Evolutionary conservation across 2,888 invertebrate species (phyloP), one percentile per base, ranked within the genome.

Genomic region (Leptopilina drosophilae): DNA sequence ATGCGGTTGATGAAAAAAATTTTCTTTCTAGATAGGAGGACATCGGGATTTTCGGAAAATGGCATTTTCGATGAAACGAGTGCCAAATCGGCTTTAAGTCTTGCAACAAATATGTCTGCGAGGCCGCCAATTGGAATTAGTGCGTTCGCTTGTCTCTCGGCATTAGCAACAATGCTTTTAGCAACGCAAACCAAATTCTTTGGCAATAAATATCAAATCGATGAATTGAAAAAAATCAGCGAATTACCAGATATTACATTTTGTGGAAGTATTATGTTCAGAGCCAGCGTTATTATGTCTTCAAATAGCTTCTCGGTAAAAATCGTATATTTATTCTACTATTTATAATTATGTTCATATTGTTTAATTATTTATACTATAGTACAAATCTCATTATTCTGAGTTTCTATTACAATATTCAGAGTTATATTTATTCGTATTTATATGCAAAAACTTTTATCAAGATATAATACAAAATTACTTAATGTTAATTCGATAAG

Each of bases 231-330:
- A 49, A 84, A 89, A 8, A 85, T 90, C 8, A 84, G 77, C 26
- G 83, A 89, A 26, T 79, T 86, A 14, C 78, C 85, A 1, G 87
- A 90, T 20, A 81, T 91, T 26, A 84, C 75, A 80, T 91, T 91
- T 76, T 90, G 90, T 78, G 89, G 88, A 33, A 88, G 87, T 65
- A 78, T 92, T 26, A 88, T 92, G 89, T 88, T 91, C 76, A 88
- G 91, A 33, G 89, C 88, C 59, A 90, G 90, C 76, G 88, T 92
- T 7, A 89, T 92, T 67, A 89, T 89, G 84, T 91, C 91, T 42
- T 91, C 91, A 8, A 92, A 92, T 82, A 91, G 91, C 78, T 92
- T 91, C 81, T 91, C 91, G 78, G 91, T 91, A 84, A 84, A 84
- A 84, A 77, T 64, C 3, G 33, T 3, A 33, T 33, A 2, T 33